Percentiles rank a stretch among this genome's conserved stretches.
phyloP scores from a whole-genome alignment of 1,140 invertebrate species.

The Oryctes rhinoceros region DNA sequence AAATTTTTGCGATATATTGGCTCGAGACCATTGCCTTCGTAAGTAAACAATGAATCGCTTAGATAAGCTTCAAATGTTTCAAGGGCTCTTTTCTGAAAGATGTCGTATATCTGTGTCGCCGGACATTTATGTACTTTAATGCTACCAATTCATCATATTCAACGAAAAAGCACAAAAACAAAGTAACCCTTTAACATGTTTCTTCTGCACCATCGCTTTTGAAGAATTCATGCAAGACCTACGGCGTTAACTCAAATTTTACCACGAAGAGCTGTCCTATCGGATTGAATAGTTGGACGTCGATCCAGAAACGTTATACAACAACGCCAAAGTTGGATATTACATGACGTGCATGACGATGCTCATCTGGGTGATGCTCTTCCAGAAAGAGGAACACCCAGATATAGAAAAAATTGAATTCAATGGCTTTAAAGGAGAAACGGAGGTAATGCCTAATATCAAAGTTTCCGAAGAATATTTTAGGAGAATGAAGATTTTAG shows the following conservation, averaged over 20 bases:
- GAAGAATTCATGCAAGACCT: conserved; percentile 63
- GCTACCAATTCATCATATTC: no score
- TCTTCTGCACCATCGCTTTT: conserved; percentile 65
- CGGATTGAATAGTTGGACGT: conserved; percentile 56
- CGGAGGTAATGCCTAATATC: background rate
- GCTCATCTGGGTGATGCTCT: conserved; percentile 12
- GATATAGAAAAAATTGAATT: background rate
- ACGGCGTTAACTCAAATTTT: conserved; percentile 63
- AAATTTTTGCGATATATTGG: conserved; percentile 57
- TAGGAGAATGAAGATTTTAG: conserved; percentile 15
- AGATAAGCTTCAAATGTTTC: no score
- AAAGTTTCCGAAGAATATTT: background rate
- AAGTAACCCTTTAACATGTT: conserved; percentile 64
- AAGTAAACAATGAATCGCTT: conserved; percentile 31
- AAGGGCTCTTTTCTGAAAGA: no score
- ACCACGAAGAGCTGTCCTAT: conserved; percentile 63
- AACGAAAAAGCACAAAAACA: conserved; percentile 37
- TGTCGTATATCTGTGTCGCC: no score
- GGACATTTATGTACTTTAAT: no score
- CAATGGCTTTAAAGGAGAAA: background rate
- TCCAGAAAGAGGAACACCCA: background rate
- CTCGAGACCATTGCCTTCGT: conserved; percentile 65
- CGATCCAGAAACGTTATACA: conserved; percentile 60
- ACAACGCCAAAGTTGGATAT: conserved; percentile 42
- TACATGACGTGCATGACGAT: background rate